These are phyloP conservation scores for Uropsilus gracilis DNA, from an alignment of 2,113 vertebrate genomes.

Conservation along the genomic window DNA sequence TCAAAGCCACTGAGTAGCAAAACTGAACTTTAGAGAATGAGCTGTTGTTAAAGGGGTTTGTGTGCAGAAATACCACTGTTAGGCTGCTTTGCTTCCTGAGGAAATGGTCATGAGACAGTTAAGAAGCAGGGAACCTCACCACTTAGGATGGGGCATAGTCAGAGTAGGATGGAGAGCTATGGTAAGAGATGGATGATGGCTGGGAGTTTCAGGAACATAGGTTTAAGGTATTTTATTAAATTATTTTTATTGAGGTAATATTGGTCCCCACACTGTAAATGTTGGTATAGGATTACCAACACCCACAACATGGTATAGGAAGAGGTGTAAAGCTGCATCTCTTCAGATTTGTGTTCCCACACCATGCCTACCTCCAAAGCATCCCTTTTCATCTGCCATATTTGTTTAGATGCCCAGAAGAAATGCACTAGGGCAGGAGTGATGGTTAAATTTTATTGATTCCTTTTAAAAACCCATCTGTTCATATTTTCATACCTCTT, in stretches of 20 bases:
- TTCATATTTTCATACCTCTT: not conserved
- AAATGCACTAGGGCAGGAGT: not conserved
- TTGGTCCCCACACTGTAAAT: no score
- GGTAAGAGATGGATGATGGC: not conserved
- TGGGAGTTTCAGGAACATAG: not conserved
- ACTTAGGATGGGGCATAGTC: not conserved
- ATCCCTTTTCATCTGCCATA: no score
- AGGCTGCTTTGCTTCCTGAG: not conserved
- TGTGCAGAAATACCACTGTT: not conserved
- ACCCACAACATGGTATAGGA: no score
- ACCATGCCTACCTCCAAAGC: no score
- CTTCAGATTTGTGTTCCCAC: no score
- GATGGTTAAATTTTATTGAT: not conserved
- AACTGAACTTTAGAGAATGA: not conserved
- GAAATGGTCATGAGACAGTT: no score
- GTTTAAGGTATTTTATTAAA: no score
- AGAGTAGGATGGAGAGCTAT: not conserved
- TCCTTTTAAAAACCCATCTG: not conserved
- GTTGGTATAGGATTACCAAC: no score
- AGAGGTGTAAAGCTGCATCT: no score
- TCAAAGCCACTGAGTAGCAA: not conserved
- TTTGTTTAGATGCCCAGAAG: not conserved
- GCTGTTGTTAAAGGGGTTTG: not conserved
- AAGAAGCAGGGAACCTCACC: not conserved
- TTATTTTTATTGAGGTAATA: no score